Evolutionary conservation across 2,888 invertebrate genomes (phyloP).

Genomic region (Xanthostigma xanthostigma): DNA sequence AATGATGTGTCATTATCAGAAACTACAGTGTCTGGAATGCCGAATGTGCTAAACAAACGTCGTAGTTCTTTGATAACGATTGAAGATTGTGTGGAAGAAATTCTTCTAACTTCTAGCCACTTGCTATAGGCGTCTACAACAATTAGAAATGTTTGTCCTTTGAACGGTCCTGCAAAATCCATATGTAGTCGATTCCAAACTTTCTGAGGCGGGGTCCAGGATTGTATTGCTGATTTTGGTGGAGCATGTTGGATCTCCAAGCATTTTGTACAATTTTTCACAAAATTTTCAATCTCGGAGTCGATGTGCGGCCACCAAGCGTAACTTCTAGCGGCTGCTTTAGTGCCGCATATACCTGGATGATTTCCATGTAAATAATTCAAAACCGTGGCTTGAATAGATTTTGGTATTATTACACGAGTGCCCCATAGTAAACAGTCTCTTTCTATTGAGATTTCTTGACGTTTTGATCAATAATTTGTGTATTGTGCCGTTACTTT

Average conservation of each 20-base stretch:
- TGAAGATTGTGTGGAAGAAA: conserved; percentile 6
- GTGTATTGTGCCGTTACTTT: background rate
- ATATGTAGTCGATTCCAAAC: conserved; percentile 11
- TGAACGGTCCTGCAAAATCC: conserved; percentile 12
- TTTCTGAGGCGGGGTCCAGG: conserved; percentile 9
- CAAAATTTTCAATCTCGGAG: conserved; percentile 6
- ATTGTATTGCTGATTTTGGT: conserved; percentile 6
- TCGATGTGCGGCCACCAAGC: conserved; percentile 5
- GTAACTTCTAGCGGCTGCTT: conserved; percentile 1
- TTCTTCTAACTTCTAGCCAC: conserved; percentile 11
- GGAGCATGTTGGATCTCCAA: conserved; percentile 6
- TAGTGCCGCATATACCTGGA: conserved; percentile 7
- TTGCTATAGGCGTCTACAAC: conserved; percentile 14
- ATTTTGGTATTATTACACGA: no score
- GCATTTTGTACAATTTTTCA: conserved; percentile 8
- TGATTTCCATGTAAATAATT: conserved; percentile 6
- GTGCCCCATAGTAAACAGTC: no score
- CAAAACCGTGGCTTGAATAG: no score
- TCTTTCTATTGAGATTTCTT: no score
- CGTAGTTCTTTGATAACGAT: conserved; percentile 10
- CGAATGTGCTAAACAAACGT: conserved; percentile 10
- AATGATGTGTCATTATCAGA: conserved; percentile 17
- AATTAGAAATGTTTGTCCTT: conserved; percentile 11
- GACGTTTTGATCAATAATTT: no score
- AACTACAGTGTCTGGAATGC: conserved; percentile 15